phyloP scores from a whole-genome alignment of 2,113 vertebrate species.

The Nycticebus coucang region DNA sequence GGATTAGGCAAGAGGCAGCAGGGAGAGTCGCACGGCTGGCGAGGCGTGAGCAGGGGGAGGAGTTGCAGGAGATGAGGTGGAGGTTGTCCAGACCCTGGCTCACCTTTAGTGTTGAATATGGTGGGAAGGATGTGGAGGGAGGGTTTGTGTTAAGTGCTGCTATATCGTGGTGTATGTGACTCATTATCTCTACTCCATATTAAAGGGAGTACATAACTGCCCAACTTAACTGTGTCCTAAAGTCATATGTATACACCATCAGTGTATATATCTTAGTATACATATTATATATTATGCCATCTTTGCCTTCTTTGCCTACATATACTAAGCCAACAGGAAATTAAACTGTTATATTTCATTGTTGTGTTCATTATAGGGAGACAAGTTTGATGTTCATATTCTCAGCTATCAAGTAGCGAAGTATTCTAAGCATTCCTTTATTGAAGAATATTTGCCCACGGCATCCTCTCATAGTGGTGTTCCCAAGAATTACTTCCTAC shows the following conservation, averaged over 20 bases:
- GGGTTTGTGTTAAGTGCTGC: background rate
- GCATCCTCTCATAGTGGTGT: background rate
- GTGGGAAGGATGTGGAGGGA: background rate
- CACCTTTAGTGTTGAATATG: background rate
- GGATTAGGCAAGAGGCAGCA: too few relatives aligned
- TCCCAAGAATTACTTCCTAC: background rate
- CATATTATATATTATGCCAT: background rate
- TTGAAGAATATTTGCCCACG: background rate
- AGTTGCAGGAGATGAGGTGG: background rate
- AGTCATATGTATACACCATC: background rate
- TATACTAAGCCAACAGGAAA: background rate
- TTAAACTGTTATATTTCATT: background rate
- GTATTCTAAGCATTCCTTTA: slow-evolving; percentile 36
- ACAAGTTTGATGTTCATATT: background rate
- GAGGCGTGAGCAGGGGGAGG: background rate
- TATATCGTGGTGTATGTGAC: background rate
- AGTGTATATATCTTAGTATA: background rate
- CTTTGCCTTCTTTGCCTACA: slow-evolving; percentile 31
- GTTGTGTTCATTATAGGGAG: slow-evolving; percentile 23
- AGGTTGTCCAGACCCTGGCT: background rate
- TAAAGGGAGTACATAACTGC: background rate
- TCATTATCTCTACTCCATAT: background rate
- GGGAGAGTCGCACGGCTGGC: background rate
- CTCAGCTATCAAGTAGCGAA: background rate
- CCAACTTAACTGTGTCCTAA: background rate